Conservation (phyloP, 2,888 invertebrate species). For the Meta bourneti region DNA sequence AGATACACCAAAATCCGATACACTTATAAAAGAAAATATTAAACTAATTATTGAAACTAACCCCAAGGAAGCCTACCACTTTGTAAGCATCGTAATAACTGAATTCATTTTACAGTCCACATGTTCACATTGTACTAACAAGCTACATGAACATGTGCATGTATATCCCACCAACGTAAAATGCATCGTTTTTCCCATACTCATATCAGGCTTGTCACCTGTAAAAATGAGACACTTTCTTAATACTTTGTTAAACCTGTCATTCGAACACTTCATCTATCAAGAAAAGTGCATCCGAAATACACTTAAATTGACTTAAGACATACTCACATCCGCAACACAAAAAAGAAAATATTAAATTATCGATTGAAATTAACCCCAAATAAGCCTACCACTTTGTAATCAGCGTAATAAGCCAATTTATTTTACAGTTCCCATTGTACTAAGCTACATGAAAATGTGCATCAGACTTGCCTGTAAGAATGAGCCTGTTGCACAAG, state of each 20-base stretch:
- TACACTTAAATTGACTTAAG: no score
- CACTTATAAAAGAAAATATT: neutral
- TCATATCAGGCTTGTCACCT: no score
- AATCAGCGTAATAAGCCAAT: neutral
- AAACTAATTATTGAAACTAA: neutral
- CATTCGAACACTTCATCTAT: no score
- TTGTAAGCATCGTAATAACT: neutral
- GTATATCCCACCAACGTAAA: no score
- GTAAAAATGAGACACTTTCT: no score
- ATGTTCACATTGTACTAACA: neutral
- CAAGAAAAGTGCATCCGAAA: no score
- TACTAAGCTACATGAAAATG: no score
- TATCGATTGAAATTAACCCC: neutral
- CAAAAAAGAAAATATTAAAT: neutral
- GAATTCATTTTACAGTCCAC: neutral
- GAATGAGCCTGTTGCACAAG: no score
- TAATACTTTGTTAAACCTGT: no score
- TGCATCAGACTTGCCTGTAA: no score
- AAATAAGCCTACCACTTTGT: neutral
- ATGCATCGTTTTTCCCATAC: no score
- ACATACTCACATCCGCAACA: neutral
- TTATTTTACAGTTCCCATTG: neutral
- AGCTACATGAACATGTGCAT: no score
- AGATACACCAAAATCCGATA: neutral
- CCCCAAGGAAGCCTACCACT: neutral